Conservation (phyloP, 2,888 invertebrate species). For the Phorcus lineatus region DNA sequence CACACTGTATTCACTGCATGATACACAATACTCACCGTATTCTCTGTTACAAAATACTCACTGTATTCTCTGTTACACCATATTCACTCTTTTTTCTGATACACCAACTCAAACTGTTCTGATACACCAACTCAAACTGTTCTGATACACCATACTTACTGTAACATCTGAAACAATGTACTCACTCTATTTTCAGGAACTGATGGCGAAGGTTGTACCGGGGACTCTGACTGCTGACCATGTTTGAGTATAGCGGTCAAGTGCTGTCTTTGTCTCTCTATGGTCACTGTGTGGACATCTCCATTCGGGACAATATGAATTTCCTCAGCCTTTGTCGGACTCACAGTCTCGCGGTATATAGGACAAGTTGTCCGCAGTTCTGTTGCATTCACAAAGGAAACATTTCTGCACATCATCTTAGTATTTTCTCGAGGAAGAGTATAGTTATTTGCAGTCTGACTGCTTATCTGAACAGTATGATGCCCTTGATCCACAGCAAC, state of each 20-base stretch:
- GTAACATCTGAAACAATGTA: no score
- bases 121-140: no score
- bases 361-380: conserved; percentile 15
- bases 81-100: no score
- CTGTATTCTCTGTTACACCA: no score
- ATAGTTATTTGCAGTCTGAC: conserved; percentile 23
- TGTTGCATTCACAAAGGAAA: conserved; percentile 25
- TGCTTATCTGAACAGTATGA: conserved; percentile 28
- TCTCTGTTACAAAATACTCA: no score
- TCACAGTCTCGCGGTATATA: not conserved
- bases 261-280: not conserved
- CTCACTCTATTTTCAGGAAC: no score
- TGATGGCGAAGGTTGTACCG: not conserved
- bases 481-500: not conserved
- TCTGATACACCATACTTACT: no score
- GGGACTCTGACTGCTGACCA: not conserved
- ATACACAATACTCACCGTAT: no score
- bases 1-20: no score
- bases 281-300: not conserved
- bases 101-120: no score
- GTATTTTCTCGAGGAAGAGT: conserved; percentile 24
- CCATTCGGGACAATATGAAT: not conserved
- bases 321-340: not conserved
- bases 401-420: conserved; percentile 23
- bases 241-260: not conserved